Evolutionary conservation across 1,140 invertebrate genomes (phyloP).

Genomic region (Neodiprion lecontei): DNA sequence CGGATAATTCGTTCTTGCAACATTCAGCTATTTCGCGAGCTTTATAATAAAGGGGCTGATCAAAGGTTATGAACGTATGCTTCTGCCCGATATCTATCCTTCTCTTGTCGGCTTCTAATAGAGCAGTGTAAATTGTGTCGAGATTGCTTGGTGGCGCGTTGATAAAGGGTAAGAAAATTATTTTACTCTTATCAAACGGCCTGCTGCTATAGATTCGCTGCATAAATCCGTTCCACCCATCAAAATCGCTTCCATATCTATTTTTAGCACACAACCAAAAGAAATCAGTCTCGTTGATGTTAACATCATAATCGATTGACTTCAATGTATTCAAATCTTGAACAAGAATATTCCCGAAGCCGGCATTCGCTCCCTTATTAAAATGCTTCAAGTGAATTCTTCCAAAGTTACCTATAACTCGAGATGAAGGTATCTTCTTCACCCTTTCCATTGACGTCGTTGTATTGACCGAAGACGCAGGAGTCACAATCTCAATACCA

Average conservation of each 20-base stretch:
- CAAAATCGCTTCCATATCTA: background rate
- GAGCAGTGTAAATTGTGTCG: constrained; percentile 27
- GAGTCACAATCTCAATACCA: constrained; percentile 27
- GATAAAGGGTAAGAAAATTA: constrained; percentile 34
- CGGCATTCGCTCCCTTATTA: too few species aligned
- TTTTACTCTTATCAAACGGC: constrained; percentile 19
- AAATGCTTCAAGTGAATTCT: too few species aligned
- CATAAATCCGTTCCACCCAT: constrained; percentile 35
- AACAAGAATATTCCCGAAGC: too few species aligned
- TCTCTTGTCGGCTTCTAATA: constrained; percentile 26
- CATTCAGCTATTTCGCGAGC: constrained; percentile 35
- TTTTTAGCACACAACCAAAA: background rate
- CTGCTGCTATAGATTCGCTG: constrained; percentile 24
- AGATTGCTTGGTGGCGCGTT: constrained; percentile 36
- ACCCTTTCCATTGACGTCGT: too few species aligned
- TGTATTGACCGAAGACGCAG: constrained; percentile 6
- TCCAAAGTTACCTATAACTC: too few species aligned
- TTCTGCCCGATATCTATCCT: constrained; percentile 27
- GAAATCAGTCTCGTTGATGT: background rate
- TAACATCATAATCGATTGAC: background rate
- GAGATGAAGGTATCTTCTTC: too few species aligned
- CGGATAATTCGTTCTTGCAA: constrained; percentile 14
- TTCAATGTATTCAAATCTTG: background rate
- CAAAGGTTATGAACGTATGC: constrained; percentile 44
- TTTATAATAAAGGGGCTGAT: constrained; percentile 46